These are phyloP conservation scores for Ceriagrion tenellum DNA, from an alignment of 2,888 invertebrate genomes.

Conservation along the genomic window DNA sequence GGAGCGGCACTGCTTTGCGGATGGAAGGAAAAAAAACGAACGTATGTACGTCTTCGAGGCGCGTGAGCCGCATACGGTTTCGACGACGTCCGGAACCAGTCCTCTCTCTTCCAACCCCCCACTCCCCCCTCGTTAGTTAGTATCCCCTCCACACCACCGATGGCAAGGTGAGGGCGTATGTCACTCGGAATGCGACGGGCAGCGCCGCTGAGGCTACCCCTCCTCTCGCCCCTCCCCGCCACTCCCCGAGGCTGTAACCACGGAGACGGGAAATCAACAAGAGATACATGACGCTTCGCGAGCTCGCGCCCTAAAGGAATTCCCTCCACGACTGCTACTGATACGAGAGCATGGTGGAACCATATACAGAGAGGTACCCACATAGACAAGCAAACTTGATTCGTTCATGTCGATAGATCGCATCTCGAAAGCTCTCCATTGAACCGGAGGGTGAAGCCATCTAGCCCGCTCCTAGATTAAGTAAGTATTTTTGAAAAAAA, in stretches of 20 bases:
- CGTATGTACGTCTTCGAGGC: neutral
- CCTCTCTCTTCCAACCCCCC: neutral
- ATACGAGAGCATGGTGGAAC: no score
- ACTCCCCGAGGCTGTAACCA: neutral
- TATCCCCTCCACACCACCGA: neutral
- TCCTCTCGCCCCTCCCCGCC: neutral
- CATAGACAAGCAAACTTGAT: no score
- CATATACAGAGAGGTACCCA: no score
- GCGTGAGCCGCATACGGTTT: constrained; percentile 7
- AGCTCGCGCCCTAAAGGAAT: neutral
- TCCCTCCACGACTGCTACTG: neutral
- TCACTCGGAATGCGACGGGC: neutral
- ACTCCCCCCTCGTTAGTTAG: neutral
- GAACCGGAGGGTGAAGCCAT: no score
- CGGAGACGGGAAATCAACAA: neutral
- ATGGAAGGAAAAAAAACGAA: neutral
- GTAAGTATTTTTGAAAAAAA: no score
- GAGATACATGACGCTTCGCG: neutral
- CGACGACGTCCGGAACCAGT: neutral
- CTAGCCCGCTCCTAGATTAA: no score
- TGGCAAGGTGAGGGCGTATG: neutral
- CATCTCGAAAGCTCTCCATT: no score
- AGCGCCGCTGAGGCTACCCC: neutral
- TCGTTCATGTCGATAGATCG: no score
- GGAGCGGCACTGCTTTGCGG: neutral